Evolutionary conservation across 2,797 vertebrate genomes (phyloP), one percentile per base, ranked within the genome.

Genomic region (Liparis tanakae): DNA sequence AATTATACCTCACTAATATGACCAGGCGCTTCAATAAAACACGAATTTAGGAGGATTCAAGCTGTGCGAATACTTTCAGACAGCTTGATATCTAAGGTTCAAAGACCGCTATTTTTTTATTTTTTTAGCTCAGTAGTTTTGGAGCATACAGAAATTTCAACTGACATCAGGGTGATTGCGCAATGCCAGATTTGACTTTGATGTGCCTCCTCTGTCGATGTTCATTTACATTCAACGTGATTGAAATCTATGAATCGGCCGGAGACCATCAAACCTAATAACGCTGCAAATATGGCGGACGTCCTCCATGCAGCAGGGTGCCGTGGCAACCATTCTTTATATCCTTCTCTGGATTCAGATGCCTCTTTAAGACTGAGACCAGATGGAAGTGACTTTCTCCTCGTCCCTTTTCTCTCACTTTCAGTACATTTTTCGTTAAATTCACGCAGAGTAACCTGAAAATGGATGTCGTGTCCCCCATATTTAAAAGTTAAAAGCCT

Each of bases 401-500:
- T 6, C 3, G 2, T 30, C 6, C 30, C 22, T 54, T 59, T 7
- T 15, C 57, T 72, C 51, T 56, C 25, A 62, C 36, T 68, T 73
- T 74, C 22, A 44, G 37, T 56, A 36, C 39, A 70, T 30, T 30
- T 30, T 30, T 30, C 25, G 4, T 30, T 30, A 39, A 68, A 73
- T 55, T 6, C 1, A 71, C 10, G 46, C 8, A 56, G 55, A 76
- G 10, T 62, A 53, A 25, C 50, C 71, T 44, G 36, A 36, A 25
- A 18, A 53, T 39, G 18, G 55, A 54, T 69, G 33, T 44, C 18
- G 46, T 51, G 54, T 69, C 50, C 51, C 75, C 20, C 37, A 74
- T 61, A 71, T 74, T 62, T 51, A 51, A 15, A 65, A 62, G 57
- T 25, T 33, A 57, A 76, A 74, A 22, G 25, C 18, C 61, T 65